These are phyloP conservation scores for Acleris holmiana DNA, from an alignment of 2,888 invertebrate species.

Conservation along the genomic window DNA sequence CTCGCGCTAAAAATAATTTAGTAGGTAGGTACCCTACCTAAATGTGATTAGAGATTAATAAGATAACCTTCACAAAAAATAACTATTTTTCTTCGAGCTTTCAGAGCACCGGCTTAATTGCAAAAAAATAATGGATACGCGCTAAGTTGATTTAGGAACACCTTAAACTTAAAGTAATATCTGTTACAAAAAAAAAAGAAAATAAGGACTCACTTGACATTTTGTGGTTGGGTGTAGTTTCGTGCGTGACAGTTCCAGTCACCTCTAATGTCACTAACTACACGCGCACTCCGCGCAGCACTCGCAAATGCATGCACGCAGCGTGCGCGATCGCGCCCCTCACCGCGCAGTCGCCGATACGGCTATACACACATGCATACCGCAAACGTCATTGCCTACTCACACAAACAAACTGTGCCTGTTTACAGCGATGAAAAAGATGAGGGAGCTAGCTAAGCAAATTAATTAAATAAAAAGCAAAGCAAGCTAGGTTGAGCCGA, in stretches of 20 bases:
- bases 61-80: constrained; percentile 22
- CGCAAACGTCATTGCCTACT: constrained; percentile 43
- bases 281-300: constrained; percentile 76
- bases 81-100: constrained; percentile 1
- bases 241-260: constrained; percentile 74
- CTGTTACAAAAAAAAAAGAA: not conserved
- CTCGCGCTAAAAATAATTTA: constrained; percentile 12
- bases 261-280: constrained; percentile 73
- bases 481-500: not conserved
- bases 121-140: not conserved
- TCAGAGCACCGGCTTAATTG: not conserved
- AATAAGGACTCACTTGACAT: constrained; percentile 76
- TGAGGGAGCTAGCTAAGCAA: constrained; percentile 1
- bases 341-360: constrained; percentile 50
- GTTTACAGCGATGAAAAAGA: constrained; percentile 25
- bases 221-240: constrained; percentile 76
- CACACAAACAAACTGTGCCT: constrained; percentile 45
- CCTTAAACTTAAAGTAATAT: not conserved
- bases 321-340: constrained; percentile 54
- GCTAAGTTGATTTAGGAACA: no score
- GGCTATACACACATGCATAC: constrained; percentile 51
- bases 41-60: constrained; percentile 20
- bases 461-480: not conserved
- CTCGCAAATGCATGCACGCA: constrained; percentile 71
- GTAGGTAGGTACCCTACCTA: constrained; percentile 17